These are phyloP conservation scores for Drosophila takahashii DNA, from an alignment of 1,140 invertebrate species.

Conservation along the genomic window DNA sequence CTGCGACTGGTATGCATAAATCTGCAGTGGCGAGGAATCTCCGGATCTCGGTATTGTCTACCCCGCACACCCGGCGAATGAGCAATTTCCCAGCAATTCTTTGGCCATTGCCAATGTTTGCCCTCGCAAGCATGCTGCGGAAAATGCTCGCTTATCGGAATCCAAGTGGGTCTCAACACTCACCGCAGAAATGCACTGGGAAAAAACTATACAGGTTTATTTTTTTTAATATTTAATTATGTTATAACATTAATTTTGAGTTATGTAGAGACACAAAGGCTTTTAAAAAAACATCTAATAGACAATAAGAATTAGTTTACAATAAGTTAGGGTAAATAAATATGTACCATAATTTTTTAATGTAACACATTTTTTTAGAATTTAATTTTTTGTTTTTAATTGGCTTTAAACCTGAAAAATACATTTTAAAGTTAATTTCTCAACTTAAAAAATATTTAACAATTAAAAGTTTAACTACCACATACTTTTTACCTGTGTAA, in stretches of 20 bases:
- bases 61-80: slow-evolving; percentile 16
- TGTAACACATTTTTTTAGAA: too few species aligned
- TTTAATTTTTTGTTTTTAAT: too few species aligned
- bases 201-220: not conserved
- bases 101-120: slow-evolving; percentile 37
- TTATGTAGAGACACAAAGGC: too few species aligned
- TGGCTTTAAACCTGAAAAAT: not conserved
- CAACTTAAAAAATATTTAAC: too few species aligned
- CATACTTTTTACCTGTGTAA: not conserved
- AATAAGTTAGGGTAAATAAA: too few species aligned
- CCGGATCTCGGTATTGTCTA: not conserved
- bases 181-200: slow-evolving; percentile 12
- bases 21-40: slow-evolving; percentile 36
- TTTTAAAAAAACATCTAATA: too few species aligned
- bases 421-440: too few species aligned
- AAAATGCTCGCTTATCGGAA: slow-evolving; percentile 41
- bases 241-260: not conserved
- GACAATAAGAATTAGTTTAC: too few species aligned
- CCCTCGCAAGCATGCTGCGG: slow-evolving; percentile 37
- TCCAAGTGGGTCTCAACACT: slow-evolving; percentile 21
- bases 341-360: too few species aligned
- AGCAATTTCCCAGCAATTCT: slow-evolving; percentile 46
- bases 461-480: not conserved
- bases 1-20: slow-evolving; percentile 29
- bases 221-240: too few species aligned